Evolutionary conservation across 2,888 invertebrate genomes (phyloP).

Genomic region (Acronicta aceris): DNA sequence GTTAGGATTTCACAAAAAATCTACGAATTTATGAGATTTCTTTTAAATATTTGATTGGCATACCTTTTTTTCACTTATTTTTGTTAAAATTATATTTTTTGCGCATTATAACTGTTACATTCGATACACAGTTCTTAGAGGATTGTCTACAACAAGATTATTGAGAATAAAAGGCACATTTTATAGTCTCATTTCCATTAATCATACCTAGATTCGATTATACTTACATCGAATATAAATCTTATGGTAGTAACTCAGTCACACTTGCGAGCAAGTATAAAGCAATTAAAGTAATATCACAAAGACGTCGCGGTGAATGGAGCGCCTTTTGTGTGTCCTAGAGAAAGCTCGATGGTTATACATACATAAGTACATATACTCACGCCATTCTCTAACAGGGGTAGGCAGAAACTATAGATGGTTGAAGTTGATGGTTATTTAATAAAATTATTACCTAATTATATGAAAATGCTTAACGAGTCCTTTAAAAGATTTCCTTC

Average conservation of each 20-base stretch:
- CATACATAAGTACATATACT: too few relatives aligned
- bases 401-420: too few relatives aligned
- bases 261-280: background rate
- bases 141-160: too few relatives aligned
- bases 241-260: slow-evolving; percentile 4
- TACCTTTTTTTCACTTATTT: background rate
- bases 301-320: slow-evolving; percentile 3
- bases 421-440: too few relatives aligned
- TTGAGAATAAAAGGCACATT: too few relatives aligned
- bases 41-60: background rate
- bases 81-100: background rate
- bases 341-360: background rate
- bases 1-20: background rate
- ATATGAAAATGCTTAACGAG: background rate
- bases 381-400: too few relatives aligned
- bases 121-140: too few relatives aligned
- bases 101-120: too few relatives aligned
- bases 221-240: background rate
- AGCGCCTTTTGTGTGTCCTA: background rate
- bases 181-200: too few relatives aligned
- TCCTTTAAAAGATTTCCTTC: background rate
- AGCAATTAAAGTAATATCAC: slow-evolving; percentile 14
- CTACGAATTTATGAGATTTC: background rate
- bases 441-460: too few relatives aligned
- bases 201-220: background rate